Percentiles rank a stretch among this genome's conserved stretches.
Evolutionary conservation across 1,140 invertebrate species (phyloP).

Genomic region (Dreissena polymorpha): DNA sequence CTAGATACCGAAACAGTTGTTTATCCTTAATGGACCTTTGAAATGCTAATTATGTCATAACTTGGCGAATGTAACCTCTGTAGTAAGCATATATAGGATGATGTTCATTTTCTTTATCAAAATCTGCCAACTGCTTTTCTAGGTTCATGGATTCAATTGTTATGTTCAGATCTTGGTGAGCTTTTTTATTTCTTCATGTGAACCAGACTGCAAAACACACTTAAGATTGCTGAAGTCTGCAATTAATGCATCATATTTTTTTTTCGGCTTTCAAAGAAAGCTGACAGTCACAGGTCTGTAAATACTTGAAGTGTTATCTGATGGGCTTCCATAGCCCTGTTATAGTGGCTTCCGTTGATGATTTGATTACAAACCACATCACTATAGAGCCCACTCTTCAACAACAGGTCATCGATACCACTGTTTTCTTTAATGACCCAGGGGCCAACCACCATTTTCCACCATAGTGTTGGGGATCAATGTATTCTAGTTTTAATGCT

Average conservation of each 20-base stretch:
- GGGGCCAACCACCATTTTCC: slow-evolving; percentile 15
- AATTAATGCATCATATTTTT: neutral
- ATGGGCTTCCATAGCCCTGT: slow-evolving; percentile 14
- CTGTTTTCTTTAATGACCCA: slow-evolving; percentile 4
- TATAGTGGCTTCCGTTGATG: slow-evolving; percentile 17
- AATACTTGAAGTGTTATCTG: slow-evolving; percentile 13
- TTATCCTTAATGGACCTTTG: neutral
- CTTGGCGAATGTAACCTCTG: no score
- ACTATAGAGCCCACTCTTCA: slow-evolving; percentile 7
- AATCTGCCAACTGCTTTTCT: slow-evolving; percentile 9
- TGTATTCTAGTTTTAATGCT: slow-evolving; percentile 6
- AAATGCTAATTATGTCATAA: no score
- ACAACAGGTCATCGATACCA: slow-evolving; percentile 6
- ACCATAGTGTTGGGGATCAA: slow-evolving; percentile 2
- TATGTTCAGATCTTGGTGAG: neutral
- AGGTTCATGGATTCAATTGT: slow-evolving; percentile 3
- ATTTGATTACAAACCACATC: slow-evolving; percentile 5
- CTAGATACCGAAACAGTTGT: neutral
- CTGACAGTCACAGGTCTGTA: neutral
- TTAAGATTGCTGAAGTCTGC: neutral
- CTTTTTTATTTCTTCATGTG: neutral
- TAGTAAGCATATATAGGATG: no score
- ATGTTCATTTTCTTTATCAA: slow-evolving; percentile 13
- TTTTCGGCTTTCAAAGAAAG: neutral
- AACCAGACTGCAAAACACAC: neutral